Percentiles rank a stretch among this genome's conserved stretches.
phyloP scores from a whole-genome alignment of 2,797 vertebrate species.

The Eremophila alpestris region DNA sequence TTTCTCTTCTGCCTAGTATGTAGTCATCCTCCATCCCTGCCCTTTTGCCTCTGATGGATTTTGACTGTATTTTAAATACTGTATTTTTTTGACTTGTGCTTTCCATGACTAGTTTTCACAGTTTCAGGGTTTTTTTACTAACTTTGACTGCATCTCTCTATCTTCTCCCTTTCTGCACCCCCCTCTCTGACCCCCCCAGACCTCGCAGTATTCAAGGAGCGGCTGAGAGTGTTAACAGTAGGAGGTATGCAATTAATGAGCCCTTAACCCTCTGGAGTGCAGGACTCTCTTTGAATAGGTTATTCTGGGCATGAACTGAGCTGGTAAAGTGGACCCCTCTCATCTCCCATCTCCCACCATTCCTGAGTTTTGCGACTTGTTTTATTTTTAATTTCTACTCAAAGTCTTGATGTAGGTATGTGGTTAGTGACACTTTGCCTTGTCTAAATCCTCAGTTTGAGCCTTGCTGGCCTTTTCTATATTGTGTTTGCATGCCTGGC shows the following conservation, averaged over 20 bases:
- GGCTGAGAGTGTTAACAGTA: slow-evolving; percentile 92
- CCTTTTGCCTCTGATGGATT: background rate
- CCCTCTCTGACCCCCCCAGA: slow-evolving; percentile 81
- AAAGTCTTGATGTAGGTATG: background rate
- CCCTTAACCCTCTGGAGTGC: slow-evolving; percentile 63
- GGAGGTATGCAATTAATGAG: slow-evolving; percentile 88
- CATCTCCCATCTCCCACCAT: background rate
- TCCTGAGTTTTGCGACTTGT: background rate
- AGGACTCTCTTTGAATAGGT: slow-evolving; percentile 73
- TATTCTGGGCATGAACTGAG: slow-evolving; percentile 68
- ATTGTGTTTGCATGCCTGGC: background rate
- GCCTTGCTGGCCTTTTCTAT: background rate
- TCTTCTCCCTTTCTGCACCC: slow-evolving; percentile 77
- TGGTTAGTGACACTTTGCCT: background rate
- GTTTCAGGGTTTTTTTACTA: slow-evolving; percentile 61
- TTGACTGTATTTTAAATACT: slow-evolving; percentile 2
- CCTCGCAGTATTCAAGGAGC: slow-evolving; percentile 90
- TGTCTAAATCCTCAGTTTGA: background rate
- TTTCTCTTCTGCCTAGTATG: background rate
- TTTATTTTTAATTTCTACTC: background rate
- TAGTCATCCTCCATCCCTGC: slow-evolving; percentile 16
- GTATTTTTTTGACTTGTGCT: slow-evolving; percentile 45
- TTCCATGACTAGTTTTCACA: slow-evolving; percentile 14
- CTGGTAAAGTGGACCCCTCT: slow-evolving; percentile 45
- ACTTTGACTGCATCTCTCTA: slow-evolving; percentile 74